phyloP scores from a whole-genome alignment of 2,888 invertebrate genomes.

The Acronicta aceris region DNA sequence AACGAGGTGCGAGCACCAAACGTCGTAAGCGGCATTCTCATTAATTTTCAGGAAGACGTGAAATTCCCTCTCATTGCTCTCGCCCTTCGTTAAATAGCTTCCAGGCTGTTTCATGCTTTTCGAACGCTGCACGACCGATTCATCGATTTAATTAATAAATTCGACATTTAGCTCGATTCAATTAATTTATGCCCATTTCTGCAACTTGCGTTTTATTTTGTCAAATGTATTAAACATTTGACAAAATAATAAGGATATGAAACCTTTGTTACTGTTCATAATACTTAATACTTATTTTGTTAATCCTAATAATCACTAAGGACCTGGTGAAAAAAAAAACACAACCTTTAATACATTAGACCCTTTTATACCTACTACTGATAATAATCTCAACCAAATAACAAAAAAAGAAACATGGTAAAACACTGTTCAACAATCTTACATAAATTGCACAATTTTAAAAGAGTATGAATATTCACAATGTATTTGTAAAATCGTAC shows the following conservation, averaged over 20 bases:
- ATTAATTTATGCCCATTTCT: conserved; percentile 36
- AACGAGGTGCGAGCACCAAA: conserved; percentile 80
- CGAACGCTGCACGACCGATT: conserved; percentile 50
- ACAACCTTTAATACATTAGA: conserved; percentile 3
- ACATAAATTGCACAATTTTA: conserved; percentile 40
- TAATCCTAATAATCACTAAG: conserved; percentile 18
- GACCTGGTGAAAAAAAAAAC: not conserved
- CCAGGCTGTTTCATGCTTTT: conserved; percentile 69
- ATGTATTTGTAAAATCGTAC: conserved; percentile 40
- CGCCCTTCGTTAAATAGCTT: conserved; percentile 78
- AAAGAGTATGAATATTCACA: conserved; percentile 50
- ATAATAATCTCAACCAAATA: conserved; percentile 27
- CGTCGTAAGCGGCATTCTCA: conserved; percentile 85
- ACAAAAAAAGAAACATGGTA: conserved; percentile 26
- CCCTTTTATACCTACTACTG: conserved; percentile 22
- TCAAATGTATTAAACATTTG: too few relatives aligned
- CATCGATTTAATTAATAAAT: conserved; percentile 39
- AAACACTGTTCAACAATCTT: conserved; percentile 36
- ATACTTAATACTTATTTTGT: too few relatives aligned
- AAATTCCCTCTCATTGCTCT: conserved; percentile 80
- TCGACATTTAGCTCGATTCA: conserved; percentile 44
- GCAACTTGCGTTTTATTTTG: conserved; percentile 15
- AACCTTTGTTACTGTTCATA: conserved; percentile 7
- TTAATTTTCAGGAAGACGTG: conserved; percentile 87
- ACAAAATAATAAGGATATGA: conserved; percentile 17